Percentiles rank a stretch among this genome's conserved stretches.
phyloP scores from a whole-genome alignment of 2,888 invertebrate species.

The Torymus tubicola region DNA sequence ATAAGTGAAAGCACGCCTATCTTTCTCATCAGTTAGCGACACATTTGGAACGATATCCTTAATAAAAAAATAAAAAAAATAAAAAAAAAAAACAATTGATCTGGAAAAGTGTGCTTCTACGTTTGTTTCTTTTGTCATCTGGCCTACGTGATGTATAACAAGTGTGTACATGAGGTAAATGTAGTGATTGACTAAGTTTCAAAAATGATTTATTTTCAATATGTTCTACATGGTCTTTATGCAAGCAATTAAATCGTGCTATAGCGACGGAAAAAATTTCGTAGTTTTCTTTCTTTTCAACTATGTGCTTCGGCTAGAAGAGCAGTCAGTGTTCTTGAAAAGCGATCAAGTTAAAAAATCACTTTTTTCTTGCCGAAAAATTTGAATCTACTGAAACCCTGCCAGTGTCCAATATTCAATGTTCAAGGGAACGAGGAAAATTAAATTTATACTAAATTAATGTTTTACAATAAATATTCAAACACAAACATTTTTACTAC shows the following conservation, averaged over 20 bases:
- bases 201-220: not conserved
- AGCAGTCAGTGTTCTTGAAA: not conserved
- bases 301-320: too few relatives aligned
- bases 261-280: too few relatives aligned
- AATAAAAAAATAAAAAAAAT: conserved; percentile 1
- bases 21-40: conserved; percentile 70
- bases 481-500: too few relatives aligned
- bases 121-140: not conserved
- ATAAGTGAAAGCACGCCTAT: conserved; percentile 64
- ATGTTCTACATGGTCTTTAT: too few relatives aligned
- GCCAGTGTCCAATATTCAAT: conserved; percentile 27
- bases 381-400: conserved; percentile 1
- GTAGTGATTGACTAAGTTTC: not conserved
- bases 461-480: not conserved
- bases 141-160: not conserved
- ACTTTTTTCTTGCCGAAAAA: too few relatives aligned
- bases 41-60: conserved; percentile 55
- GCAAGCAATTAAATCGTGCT: too few relatives aligned
- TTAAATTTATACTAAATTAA: not conserved
- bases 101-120: conserved; percentile 20
- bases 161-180: conserved; percentile 5
- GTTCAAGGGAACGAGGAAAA: conserved; percentile 7
- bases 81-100: not conserved
- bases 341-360: not conserved
- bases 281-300: too few relatives aligned